A percentile compares a stretch with the other conserved stretches of the same genome.
Conservation (phyloP, 2,888 invertebrate genomes). For the Pharmacophagus antenor region DNA sequence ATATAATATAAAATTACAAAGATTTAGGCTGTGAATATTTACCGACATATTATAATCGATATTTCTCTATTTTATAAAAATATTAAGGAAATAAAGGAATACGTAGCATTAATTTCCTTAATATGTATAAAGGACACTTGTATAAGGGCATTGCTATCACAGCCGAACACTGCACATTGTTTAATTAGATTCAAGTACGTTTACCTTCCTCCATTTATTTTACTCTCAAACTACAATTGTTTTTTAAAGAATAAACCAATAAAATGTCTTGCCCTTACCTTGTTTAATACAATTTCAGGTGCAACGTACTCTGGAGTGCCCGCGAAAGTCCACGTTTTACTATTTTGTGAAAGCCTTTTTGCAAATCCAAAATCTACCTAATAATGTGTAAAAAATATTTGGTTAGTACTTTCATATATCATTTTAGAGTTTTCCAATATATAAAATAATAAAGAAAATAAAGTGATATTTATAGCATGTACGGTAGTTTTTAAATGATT, state of each 20-base stretch:
- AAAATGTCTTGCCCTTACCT: constrained; percentile 56
- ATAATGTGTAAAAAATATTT: constrained; percentile 33
- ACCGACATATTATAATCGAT: no score
- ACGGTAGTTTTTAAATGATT: no score
- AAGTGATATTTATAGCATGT: no score
- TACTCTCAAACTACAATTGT: neutral
- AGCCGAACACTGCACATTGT: neutral
- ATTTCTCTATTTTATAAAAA: no score
- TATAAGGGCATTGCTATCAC: neutral
- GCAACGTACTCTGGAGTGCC: constrained; percentile 96
- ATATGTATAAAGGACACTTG: no score
- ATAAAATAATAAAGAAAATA: no score
- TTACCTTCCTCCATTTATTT: neutral
- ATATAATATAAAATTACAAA: no score
- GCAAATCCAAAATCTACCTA: constrained; percentile 97
- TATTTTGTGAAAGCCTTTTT: constrained; percentile 88
- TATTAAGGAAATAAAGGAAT: no score
- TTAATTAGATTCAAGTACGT: neutral
- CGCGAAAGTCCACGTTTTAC: constrained; percentile 97
- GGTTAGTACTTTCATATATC: no score
- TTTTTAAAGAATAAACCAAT: neutral
- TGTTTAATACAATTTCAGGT: constrained; percentile 94
- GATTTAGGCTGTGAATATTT: no score
- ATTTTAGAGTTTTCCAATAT: no score
- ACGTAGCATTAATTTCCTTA: no score